Conservation (phyloP, 2,113 vertebrate species). For the Dasyornis broadbenti region DNA sequence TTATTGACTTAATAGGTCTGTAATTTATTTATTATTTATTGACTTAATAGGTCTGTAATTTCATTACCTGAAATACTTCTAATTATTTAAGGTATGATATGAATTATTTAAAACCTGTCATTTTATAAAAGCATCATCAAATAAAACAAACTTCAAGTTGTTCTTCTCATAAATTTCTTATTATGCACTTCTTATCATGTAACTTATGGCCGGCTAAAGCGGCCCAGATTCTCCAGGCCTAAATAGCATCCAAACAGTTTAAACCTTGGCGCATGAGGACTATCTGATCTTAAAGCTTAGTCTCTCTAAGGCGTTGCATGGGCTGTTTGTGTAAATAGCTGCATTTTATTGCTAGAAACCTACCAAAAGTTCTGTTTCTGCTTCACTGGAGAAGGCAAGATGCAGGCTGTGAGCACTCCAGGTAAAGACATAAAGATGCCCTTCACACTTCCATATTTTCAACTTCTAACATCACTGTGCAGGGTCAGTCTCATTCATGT, state of each 20-base stretch:
- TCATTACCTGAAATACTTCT: neutral
- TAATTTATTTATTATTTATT: no score
- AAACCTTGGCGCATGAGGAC: neutral
- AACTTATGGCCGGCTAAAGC: neutral
- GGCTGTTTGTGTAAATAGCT: neutral
- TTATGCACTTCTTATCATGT: neutral
- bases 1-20: neutral
- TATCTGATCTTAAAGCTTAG: neutral
- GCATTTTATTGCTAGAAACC: neutral
- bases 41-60: neutral
- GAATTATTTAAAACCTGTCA: no score
- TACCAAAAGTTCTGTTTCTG: neutral
- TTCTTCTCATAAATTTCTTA: neutral
- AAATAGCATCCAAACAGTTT: neutral
- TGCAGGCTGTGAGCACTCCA: neutral
- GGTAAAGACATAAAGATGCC: neutral
- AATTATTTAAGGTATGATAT: neutral
- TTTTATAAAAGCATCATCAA: neutral
- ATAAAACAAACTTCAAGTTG: neutral
- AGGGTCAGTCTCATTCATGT: neutral
- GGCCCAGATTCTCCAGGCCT: neutral
- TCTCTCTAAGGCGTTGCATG: neutral
- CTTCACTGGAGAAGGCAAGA: neutral
- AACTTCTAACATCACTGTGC: neutral
- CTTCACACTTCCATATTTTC: neutral